Conservation (phyloP, 2,888 invertebrate genomes). For the Baronia brevicornis region DNA sequence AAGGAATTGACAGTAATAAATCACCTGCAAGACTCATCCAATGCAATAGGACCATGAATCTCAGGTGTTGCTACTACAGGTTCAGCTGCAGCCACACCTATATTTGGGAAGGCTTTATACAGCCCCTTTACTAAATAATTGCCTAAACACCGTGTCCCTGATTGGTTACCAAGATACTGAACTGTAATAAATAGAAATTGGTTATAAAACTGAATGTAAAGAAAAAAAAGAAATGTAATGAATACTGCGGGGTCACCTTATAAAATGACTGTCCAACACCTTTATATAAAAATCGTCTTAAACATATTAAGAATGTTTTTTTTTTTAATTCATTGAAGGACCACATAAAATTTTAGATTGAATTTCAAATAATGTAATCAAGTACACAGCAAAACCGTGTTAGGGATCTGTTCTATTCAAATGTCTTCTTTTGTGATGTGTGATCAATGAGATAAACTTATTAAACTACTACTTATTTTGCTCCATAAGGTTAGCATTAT, state of each 20-base stretch:
- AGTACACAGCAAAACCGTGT: background rate
- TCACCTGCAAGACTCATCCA: conserved; percentile 85
- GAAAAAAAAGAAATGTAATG: no score
- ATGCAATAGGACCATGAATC: conserved; percentile 84
- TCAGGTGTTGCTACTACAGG: conserved; percentile 91
- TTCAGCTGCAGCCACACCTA: conserved; percentile 81
- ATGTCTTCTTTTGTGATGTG: no score
- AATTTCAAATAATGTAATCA: no score
- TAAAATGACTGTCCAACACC: no score
- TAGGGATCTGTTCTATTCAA: background rate
- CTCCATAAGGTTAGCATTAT: no score
- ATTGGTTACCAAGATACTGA: conserved; percentile 84
- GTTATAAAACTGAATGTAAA: background rate
- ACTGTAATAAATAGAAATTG: conserved; percentile 49
- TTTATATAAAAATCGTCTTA: no score
- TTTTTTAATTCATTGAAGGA: no score
- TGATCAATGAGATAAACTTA: no score
- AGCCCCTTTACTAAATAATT: conserved; percentile 91
- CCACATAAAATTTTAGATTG: no score
- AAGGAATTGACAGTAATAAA: background rate
- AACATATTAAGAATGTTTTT: no score
- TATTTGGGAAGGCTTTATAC: conserved; percentile 86
- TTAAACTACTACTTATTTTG: no score
- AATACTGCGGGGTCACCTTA: no score
- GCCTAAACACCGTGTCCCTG: conserved; percentile 89